Conservation (phyloP, 2,797 vertebrate genomes). For the Etheostoma nigrum region DNA sequence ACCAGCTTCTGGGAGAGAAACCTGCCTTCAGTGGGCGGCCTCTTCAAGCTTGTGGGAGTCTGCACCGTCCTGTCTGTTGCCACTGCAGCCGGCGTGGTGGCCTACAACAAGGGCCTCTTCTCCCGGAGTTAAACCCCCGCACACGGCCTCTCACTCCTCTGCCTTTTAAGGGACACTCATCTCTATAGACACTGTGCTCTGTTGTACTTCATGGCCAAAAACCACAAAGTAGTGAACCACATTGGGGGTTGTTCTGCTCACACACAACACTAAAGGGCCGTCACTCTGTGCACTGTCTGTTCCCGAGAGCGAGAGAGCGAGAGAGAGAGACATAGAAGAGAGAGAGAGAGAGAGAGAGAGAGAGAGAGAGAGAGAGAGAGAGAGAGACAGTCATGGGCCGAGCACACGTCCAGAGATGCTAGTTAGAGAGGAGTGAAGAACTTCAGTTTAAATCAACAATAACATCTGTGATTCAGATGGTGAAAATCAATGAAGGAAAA, state of each 20-base stretch:
- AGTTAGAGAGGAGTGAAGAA: slow-evolving; percentile 11
- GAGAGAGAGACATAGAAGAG: no score
- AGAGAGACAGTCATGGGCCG: background rate
- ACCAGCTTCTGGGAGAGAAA: slow-evolving; percentile 94
- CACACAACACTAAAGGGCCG: slow-evolving; percentile 26
- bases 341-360: no score
- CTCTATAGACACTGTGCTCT: slow-evolving; percentile 42
- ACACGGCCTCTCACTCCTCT: slow-evolving; percentile 27
- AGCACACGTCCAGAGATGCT: slow-evolving; percentile 1
- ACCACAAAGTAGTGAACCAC: slow-evolving; percentile 31
- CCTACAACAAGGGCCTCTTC: slow-evolving; percentile 89
- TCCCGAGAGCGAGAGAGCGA: no score
- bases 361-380: background rate
- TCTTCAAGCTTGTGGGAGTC: slow-evolving; percentile 88
- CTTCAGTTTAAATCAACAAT: slow-evolving; percentile 27
- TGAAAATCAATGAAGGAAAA: slow-evolving; percentile 52
- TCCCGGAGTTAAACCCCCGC: slow-evolving; percentile 62
- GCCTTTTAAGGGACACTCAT: slow-evolving; percentile 5
- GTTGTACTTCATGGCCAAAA: slow-evolving; percentile 22
- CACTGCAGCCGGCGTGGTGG: slow-evolving; percentile 82
- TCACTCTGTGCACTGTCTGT: slow-evolving; percentile 13
- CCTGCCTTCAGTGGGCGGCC: slow-evolving; percentile 91
- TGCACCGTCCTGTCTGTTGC: slow-evolving; percentile 85
- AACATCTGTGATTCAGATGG: slow-evolving; percentile 38
- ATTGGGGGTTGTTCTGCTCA: slow-evolving; percentile 16